phyloP scores from a whole-genome alignment of 2,888 invertebrate species.

The Deilephila porcellus region DNA sequence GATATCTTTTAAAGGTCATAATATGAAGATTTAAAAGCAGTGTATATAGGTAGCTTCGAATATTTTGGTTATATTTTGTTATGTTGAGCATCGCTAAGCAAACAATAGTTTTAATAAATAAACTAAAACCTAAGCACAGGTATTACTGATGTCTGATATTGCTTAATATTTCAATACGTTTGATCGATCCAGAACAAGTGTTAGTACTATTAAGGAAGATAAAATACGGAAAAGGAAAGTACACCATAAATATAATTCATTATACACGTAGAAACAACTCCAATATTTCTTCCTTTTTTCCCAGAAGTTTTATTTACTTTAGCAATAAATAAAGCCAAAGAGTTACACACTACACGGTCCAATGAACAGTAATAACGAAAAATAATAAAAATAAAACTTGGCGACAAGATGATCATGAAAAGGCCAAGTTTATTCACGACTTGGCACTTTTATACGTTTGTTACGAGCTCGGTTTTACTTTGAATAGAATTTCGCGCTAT shows the following conservation, averaged over 20 bases:
- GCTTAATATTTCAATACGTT: no score
- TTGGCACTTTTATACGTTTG: neutral
- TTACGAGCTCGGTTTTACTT: neutral
- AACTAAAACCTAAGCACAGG: no score
- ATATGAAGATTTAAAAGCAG: no score
- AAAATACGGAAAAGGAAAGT: neutral
- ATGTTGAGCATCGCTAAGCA: no score
- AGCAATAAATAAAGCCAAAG: constrained; percentile 6
- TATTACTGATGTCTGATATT: no score
- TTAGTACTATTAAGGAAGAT: neutral
- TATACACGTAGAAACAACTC: neutral
- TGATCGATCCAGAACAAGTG: no score
- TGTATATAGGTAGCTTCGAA: no score
- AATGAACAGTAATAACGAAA: constrained; percentile 14
- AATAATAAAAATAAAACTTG: constrained; percentile 18
- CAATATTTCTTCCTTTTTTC: neutral
- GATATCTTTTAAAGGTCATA: no score
- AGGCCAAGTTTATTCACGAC: neutral
- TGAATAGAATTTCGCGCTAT: neutral
- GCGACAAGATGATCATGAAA: neutral
- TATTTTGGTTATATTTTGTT: no score
- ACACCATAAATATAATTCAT: neutral
- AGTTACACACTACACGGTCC: neutral
- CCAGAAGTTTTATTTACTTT: neutral
- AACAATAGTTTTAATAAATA: no score